Evolutionary conservation across 2,888 invertebrate species (phyloP).

Genomic region (Xanthia icteritia): DNA sequence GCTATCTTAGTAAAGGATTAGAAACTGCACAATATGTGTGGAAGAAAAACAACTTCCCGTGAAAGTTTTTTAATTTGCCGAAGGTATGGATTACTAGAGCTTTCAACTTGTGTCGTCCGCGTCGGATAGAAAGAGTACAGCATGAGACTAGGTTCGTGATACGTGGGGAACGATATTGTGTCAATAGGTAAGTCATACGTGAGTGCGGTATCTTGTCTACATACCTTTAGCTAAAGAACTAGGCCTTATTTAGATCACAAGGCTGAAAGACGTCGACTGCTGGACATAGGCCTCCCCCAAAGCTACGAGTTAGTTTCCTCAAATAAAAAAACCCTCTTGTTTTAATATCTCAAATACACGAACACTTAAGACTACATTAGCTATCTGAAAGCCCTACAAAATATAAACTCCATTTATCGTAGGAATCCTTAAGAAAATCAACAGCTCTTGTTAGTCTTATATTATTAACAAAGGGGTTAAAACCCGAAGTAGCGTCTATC

Average conservation of each 20-base stretch:
- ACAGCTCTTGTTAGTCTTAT: slow-evolving; percentile 24
- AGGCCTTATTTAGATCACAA: not conserved
- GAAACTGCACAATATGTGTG: slow-evolving; percentile 37
- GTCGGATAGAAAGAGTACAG: not conserved
- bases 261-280: no score
- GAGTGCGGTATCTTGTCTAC: no score
- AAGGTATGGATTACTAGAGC: slow-evolving; percentile 48
- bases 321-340: not conserved
- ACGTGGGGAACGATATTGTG: slow-evolving; percentile 3
- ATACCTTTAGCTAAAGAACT: not conserved
- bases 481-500: slow-evolving; percentile 16
- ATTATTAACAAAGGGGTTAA: slow-evolving; percentile 28
- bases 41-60: slow-evolving; percentile 13
- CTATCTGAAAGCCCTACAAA: not conserved
- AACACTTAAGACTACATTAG: not conserved
- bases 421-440: slow-evolving; percentile 19
- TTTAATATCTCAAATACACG: not conserved
- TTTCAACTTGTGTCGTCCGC: slow-evolving; percentile 39
- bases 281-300: no score
- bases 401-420: not conserved
- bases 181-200: not conserved
- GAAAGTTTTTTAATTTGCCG: slow-evolving; percentile 56
- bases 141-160: slow-evolving; percentile 20
- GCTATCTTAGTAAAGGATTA: slow-evolving; percentile 24
- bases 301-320: no score